Conservation (phyloP, 1,140 invertebrate species). For the Diuraphis noxia region DNA sequence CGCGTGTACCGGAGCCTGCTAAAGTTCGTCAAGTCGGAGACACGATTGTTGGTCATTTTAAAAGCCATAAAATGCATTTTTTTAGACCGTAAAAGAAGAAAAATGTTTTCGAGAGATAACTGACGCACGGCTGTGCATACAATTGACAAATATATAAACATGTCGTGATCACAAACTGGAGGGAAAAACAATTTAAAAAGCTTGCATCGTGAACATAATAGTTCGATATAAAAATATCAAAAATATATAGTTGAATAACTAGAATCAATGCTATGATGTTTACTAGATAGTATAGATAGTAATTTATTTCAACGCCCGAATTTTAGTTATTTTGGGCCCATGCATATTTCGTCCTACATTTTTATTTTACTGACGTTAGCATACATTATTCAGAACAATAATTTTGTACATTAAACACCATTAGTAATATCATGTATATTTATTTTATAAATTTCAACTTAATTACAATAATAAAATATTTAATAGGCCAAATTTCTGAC, state of each 20-base stretch:
- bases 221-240: neutral
- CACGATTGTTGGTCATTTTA: constrained; percentile 48
- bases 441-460: neutral
- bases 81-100: neutral
- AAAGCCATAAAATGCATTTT: constrained; percentile 44
- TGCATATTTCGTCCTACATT: neutral
- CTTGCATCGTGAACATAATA: neutral
- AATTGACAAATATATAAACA: neutral
- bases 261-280: too few species aligned
- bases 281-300: too few species aligned
- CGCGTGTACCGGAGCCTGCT: constrained; percentile 5
- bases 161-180: neutral
- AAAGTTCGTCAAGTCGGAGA: constrained; percentile 1
- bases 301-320: neutral
- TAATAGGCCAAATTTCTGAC: neutral
- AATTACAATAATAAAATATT: neutral
- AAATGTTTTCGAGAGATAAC: neutral
- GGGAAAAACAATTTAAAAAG: neutral
- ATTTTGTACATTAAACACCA: neutral
- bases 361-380: neutral
- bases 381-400: neutral
- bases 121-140: neutral
- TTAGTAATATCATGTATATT: neutral
- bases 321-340: neutral
- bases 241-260: too few species aligned